Evolutionary conservation across 2,113 vertebrate species (phyloP), one percentile per base, ranked within the genome.

Genomic region (Phycodurus eques): DNA sequence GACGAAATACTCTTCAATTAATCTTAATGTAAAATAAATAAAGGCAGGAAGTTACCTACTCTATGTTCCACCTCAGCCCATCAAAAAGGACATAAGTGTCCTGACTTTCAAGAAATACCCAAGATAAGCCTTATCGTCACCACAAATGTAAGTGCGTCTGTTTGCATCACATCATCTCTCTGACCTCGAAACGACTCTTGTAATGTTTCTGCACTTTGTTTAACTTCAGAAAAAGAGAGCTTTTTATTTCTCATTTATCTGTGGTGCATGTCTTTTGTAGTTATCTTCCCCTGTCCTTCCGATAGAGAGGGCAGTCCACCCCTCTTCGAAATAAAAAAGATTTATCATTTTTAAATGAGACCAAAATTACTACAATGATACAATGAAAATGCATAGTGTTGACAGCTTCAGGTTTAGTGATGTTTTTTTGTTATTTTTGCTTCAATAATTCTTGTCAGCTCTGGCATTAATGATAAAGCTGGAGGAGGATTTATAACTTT

Each of bases 121-220:
- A 2, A 74, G 75, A 77, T 73, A 71, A 74, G 67, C 60, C 31
- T 4, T 65, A 44, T 71, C 39, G 11, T 63, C 35, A n/a, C 35
- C 8, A 42, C 17, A 42, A 63, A 63, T 8, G 66, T 46, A 42
- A 67, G 70, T 67, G 74, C 73, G 70, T 73, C 60, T 72, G 53
- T 76, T 56, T 79, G 57, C 61, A 46, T 72, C 42, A 46, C 46
- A 56, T 56, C 67, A 78, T 65, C 60, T 60, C 67, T 27, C 2
- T 60, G 61, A 70, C 76, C 76, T 67, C 51, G 51, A 70, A 43
- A n/a, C 14, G 6, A 33, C 14, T 63, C 10, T 61, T 31, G 22
- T 35, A 17, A 59, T 59, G 10, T 59, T 63, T 39, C 19, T 20
- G 35, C 3, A 20, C 20, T 22, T 17, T 15, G 59, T 33, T 15